Percentiles rank a stretch among this genome's conserved stretches.
Evolutionary conservation across 2,797 vertebrate species (phyloP).

Genomic region (Acrossocheilus wenchowensis): DNA sequence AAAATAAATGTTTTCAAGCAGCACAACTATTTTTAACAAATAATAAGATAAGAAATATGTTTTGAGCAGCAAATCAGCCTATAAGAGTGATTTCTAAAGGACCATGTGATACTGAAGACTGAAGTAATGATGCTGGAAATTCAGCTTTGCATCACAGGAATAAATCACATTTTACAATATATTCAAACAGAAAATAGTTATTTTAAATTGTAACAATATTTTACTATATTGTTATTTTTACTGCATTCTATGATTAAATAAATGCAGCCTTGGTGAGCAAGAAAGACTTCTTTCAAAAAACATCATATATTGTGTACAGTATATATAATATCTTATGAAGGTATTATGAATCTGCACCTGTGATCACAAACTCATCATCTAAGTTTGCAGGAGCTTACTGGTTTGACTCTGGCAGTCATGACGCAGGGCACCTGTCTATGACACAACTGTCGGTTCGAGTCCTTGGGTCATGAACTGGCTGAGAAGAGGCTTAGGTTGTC

Average conservation of each 20-base stretch:
- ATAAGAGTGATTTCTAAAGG: not conserved
- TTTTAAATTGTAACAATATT: not conserved
- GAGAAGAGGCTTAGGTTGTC: constrained; percentile 10
- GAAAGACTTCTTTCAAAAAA: not conserved
- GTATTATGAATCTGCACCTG: not conserved
- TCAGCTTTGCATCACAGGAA: not conserved
- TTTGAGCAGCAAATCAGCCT: not conserved
- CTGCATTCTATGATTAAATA: not conserved
- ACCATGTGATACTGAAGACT: not conserved
- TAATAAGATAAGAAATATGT: not conserved
- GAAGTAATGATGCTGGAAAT: not conserved
- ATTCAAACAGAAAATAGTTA: too few species aligned
- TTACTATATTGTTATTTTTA: not conserved
- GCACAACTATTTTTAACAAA: not conserved
- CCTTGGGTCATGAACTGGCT: not conserved
- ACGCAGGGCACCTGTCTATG: not conserved
- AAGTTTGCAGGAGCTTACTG: not conserved
- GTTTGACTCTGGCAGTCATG: not conserved
- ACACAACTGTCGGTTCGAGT: not conserved
- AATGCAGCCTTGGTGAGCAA: not conserved
- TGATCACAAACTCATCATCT: not conserved
- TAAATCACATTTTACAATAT: not conserved
- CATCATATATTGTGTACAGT: not conserved
- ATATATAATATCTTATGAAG: not conserved
- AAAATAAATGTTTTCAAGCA: not conserved